Conservation (phyloP, 2,888 invertebrate genomes). For the Erebia palarica region DNA sequence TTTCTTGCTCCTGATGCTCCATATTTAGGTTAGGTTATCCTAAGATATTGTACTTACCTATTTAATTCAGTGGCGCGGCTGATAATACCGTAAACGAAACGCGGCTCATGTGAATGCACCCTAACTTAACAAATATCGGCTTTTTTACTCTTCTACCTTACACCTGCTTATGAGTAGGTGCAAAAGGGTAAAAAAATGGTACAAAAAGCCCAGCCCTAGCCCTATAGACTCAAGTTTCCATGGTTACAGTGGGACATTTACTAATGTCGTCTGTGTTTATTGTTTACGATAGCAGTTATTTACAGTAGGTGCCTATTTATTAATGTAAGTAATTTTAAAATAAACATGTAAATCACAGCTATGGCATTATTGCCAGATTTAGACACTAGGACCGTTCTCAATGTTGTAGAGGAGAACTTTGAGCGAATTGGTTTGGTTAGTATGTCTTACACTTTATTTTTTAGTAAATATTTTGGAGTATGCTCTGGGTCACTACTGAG, state of each 20-base stretch:
- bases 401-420: conserved; percentile 74
- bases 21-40: too few species aligned
- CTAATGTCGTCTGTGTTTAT: conserved; percentile 6
- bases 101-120: too few species aligned
- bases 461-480: background rate
- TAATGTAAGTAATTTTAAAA: conserved; percentile 4
- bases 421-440: conserved; percentile 60
- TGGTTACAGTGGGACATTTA: conserved; percentile 23
- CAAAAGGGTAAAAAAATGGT: too few species aligned
- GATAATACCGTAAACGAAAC: too few species aligned
- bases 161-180: too few species aligned
- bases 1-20: too few species aligned
- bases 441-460: conserved; percentile 28
- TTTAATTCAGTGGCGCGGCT: too few species aligned
- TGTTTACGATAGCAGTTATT: background rate
- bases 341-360: conserved; percentile 18
- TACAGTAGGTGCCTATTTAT: background rate
- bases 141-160: too few species aligned
- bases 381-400: conserved; percentile 58
- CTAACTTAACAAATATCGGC: too few species aligned
- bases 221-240: conserved; percentile 8
- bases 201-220: too few species aligned
- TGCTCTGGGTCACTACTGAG: background rate
- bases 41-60: too few species aligned
- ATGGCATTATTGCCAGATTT: conserved; percentile 60